A percentile compares a stretch with the other conserved stretches of the same genome.
These are phyloP conservation scores for Aleiodes leptofemur DNA, from an alignment of 2,888 invertebrate species.

Conservation along the genomic window DNA sequence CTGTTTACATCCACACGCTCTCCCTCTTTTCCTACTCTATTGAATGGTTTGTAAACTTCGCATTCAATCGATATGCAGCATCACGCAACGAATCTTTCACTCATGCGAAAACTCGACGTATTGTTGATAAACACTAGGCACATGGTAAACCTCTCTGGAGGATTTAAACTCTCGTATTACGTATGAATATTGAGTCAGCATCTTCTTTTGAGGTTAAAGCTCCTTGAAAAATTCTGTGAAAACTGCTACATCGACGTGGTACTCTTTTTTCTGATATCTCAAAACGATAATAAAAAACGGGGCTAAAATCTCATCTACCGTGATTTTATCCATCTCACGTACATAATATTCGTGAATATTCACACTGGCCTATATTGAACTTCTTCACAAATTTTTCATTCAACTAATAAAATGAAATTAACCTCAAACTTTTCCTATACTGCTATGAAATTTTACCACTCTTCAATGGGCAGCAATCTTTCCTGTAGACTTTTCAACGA, in stretches of 20 bases:
- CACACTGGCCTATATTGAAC: too few relatives aligned
- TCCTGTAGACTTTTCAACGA: conserved; percentile 23
- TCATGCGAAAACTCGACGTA: background rate
- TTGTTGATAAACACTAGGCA: too few relatives aligned
- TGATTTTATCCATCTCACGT: conserved; percentile 12
- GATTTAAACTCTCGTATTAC: background rate
- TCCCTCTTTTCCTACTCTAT: background rate
- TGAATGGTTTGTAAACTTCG: background rate
- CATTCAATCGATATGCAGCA: conserved; percentile 16
- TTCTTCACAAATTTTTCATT: too few relatives aligned
- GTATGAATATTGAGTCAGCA: conserved; percentile 29
- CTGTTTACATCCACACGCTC: background rate
- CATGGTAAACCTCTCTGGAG: too few relatives aligned
- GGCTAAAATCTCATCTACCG: background rate
- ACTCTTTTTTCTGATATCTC: too few relatives aligned
- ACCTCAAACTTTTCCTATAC: background rate
- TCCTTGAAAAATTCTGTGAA: conserved; percentile 6
- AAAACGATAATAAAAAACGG: background rate
- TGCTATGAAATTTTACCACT: conserved; percentile 18
- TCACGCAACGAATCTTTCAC: background rate
- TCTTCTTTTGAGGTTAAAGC: background rate
- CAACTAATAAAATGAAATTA: background rate
- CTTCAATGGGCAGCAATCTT: conserved; percentile 20
- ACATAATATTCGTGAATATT: background rate
- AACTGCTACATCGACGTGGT: conserved; percentile 1